These are phyloP conservation scores for Pogoniulus pusillus DNA, from an alignment of 2,797 vertebrate species.

Conservation along the genomic window DNA sequence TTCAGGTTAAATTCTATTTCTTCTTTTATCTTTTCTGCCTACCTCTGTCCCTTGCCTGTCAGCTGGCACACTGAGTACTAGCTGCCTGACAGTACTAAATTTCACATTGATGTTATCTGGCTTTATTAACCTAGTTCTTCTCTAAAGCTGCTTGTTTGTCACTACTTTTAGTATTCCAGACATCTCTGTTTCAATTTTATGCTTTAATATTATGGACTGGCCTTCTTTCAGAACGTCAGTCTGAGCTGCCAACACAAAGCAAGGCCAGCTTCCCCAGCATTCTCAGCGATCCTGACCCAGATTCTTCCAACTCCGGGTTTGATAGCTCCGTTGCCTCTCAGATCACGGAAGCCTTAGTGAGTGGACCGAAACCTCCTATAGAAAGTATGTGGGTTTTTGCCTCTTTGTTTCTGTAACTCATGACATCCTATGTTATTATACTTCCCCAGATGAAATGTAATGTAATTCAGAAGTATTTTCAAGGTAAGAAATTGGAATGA, in stretches of 20 bases:
- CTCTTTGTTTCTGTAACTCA: background rate
- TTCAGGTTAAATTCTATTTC: background rate
- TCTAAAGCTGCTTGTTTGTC: conserved; percentile 13
- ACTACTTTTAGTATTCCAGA: background rate
- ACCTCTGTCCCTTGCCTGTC: background rate
- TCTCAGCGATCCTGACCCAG: conserved; percentile 95
- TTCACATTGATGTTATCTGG: background rate
- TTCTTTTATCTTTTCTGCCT: background rate
- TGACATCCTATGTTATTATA: background rate
- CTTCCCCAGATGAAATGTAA: background rate
- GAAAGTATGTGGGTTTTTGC: conserved; percentile 85
- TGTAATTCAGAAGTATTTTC: background rate
- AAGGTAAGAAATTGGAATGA: background rate
- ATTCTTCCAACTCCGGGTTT: conserved; percentile 96
- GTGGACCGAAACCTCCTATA: conserved; percentile 93
- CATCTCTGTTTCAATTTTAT: conserved; percentile 37
- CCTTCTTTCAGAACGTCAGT: conserved; percentile 89
- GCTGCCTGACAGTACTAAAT: background rate
- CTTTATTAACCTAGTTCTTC: background rate
- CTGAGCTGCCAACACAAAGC: conserved; percentile 96
- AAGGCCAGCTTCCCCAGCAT: conserved; percentile 98
- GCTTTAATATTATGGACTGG: conserved; percentile 34
- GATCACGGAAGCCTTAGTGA: conserved; percentile 96
- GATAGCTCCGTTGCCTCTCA: conserved; percentile 98
- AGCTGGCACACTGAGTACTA: background rate